Percentiles rank a stretch among this genome's conserved stretches.
Evolutionary conservation across 1,140 invertebrate species (phyloP).

Genomic region (Saccostrea echinata): DNA sequence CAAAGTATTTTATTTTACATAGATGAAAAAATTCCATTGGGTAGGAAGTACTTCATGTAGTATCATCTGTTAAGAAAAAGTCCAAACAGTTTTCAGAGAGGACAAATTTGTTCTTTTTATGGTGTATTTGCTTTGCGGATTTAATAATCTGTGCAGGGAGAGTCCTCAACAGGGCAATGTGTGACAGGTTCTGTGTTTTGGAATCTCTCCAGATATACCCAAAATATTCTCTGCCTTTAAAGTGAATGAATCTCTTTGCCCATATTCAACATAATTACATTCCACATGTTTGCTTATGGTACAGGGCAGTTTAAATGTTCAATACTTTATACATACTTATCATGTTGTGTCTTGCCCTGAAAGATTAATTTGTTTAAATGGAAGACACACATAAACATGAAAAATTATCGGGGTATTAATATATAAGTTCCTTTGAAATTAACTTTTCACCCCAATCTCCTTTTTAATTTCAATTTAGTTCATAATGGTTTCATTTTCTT

Average conservation of each 20-base stretch:
- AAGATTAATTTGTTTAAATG: conserved; percentile 6
- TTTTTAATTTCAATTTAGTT: too few species aligned
- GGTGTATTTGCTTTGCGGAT: background rate
- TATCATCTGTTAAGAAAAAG: too few species aligned
- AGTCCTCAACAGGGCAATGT: background rate
- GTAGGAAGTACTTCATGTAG: too few species aligned
- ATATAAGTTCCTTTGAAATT: too few species aligned
- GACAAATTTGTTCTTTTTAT: background rate
- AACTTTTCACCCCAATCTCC: too few species aligned
- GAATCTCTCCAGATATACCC: conserved; percentile 10
- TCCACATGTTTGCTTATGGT: conserved; percentile 19
- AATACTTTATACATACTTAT: background rate
- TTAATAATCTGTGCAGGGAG: background rate
- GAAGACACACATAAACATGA: background rate
- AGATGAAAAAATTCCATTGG: too few species aligned
- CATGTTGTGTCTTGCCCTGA: conserved; percentile 8
- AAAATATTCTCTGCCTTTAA: background rate
- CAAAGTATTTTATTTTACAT: too few species aligned
- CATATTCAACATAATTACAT: background rate
- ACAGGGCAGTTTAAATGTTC: conserved; percentile 14
- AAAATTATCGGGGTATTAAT: too few species aligned
- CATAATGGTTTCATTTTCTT: too few species aligned
- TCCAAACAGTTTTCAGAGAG: too few species aligned
- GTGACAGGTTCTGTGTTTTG: background rate
- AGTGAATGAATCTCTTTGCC: conserved; percentile 9